A percentile compares a stretch with the other conserved stretches of the same genome.
Evolutionary conservation across 2,888 invertebrate species (phyloP).

Genomic region (Erebia epiphron): DNA sequence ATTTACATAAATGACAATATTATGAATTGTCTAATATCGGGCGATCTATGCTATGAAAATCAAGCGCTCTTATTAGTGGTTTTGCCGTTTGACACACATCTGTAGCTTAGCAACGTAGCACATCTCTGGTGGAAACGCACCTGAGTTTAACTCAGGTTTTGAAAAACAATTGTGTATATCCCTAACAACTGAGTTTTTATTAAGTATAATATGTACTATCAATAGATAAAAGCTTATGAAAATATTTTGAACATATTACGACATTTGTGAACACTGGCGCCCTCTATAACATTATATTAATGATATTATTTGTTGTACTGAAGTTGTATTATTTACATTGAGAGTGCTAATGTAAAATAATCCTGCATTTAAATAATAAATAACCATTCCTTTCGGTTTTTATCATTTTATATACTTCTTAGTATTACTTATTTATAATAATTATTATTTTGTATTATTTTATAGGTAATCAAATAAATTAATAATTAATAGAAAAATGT

Average conservation of each 20-base stretch:
- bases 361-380: slow-evolving; percentile 56
- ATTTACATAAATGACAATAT: too few relatives aligned
- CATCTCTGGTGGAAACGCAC: too few relatives aligned
- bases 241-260: neutral
- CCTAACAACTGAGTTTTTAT: neutral
- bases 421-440: slow-evolving; percentile 32
- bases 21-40: too few relatives aligned
- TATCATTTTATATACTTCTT: slow-evolving; percentile 44
- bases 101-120: too few relatives aligned
- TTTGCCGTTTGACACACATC: too few relatives aligned
- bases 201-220: neutral
- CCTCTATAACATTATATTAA: slow-evolving; percentile 8
- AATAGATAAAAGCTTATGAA: neutral
- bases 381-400: slow-evolving; percentile 60
- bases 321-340: slow-evolving; percentile 1
- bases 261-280: slow-evolving; percentile 10
- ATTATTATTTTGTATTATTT: slow-evolving; percentile 52
- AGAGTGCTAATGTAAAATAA: slow-evolving; percentile 1
- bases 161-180: neutral
- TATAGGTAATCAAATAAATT: slow-evolving; percentile 52
- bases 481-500: slow-evolving; percentile 15
- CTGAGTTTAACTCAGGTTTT: too few relatives aligned
- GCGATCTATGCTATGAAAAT: too few relatives aligned
- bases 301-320: slow-evolving; percentile 4
- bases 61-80: too few relatives aligned